Base-by-base conservation (phyloP, 2,113 vertebrate species). In the Notothenia coriiceps region DNA sequence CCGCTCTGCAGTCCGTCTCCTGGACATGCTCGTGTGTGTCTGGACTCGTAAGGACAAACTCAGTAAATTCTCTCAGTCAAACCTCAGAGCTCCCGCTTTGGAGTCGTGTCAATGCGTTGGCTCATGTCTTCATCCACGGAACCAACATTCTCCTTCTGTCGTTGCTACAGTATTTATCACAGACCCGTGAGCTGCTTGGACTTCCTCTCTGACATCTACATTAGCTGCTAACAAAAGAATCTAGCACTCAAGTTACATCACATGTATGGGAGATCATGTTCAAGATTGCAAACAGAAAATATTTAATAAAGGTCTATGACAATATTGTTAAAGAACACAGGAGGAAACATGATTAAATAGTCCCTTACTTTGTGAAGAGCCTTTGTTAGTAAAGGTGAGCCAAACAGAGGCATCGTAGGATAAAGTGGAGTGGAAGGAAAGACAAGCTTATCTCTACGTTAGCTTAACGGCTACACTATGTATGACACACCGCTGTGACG, bases 101-200 rank as follows among this genome's bases (percentile, higher is more conserved):
- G 86, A 82, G 86, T 83, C 80, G 59, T 52, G 74, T 82, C 83
- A 70, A 49, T 22, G 14, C 29, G 66, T 84, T 74, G 83, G 75
- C 88, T 89, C 74, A 70, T 66, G 54, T 79, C 75, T 84, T 70
- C 35, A 65, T 81, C 51, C 66, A 78, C 70, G 78, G 29, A 55
- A 79, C 78, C 63, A 47, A 92, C 88, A 75, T 88, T 90, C 83
- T 70, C 87, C 80, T 87, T 79, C 77, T 75, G 88, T 91, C 87
- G 15, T 80, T 93, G 90, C 92, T 94, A 92, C 93, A 87, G 85
- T 92, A 88, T 91, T 88, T 72, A 81, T 86, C 84, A 81, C 47
- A 72, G 59, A 78, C 82, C 55, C 64, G 29, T 59, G 77, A 88
- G 82, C 80, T 75, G 79, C 77, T 80, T 59, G 25, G 74, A 78